Evolutionary conservation across 2,888 invertebrate genomes (phyloP), one percentile per base, ranked within the genome.

Genomic region (Hirtodrosophila duncani): DNA sequence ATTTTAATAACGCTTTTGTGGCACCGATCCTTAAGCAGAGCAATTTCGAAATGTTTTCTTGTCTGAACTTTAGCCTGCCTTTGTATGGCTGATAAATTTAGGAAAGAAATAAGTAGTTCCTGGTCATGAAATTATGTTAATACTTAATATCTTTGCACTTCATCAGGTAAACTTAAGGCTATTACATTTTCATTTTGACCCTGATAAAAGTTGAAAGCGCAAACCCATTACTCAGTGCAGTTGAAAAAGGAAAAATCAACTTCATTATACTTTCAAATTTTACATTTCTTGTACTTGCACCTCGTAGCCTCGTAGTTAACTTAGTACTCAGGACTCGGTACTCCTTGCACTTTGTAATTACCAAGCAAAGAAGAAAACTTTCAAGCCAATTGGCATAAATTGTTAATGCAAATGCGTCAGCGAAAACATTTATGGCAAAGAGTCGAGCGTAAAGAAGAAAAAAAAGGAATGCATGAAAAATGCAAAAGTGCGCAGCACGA

Each of bases 181-280:
- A 7, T 3, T n/a, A 36, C n/a, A 23, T 13, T 6, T 2, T 3
- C 17, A 29, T 13, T 18, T 29, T 13, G 1, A 1, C 2, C 1
- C 10, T 5, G 10, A n/a, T n/a, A n/a, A n/a, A n/a, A n/a, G n/a
- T n/a, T n/a, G n/a, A n/a, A n/a, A n/a, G n/a, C n/a, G n/a, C n/a
- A n/a, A n/a, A n/a, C n/a, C n/a, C n/a, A n/a, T n/a, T n/a, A n/a
- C n/a, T n/a, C n/a, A n/a, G n/a, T n/a, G n/a, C n/a, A n/a, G n/a
- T n/a, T n/a, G n/a, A 26, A 26, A 26, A 26, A 26, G 13, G 29
- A 33, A n/a, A 49, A 48, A 45, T 56, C 48, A 39, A 63, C 57
- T 58, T 60, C 57, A 79, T 74, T 74, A 75, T 58, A 79, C 79
- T 75, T 74, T 67, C 67, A 79, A 74, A 79, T 79, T 72, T 58